phyloP scores from a whole-genome alignment of 1,140 invertebrate species.

The Nymphalis io region DNA sequence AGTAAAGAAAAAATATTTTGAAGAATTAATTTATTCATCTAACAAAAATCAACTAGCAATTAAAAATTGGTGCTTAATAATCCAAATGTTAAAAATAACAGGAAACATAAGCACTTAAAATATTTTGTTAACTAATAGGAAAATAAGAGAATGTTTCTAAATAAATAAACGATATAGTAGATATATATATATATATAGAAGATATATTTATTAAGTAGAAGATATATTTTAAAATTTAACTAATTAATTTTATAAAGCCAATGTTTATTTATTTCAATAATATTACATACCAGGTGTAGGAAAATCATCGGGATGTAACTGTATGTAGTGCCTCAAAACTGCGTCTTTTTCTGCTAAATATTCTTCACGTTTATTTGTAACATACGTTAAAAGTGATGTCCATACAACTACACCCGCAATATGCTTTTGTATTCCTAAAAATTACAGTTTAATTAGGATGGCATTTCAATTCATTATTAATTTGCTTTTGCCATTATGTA shows the following conservation, averaged over 20 bases:
- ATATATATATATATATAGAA: too few species aligned
- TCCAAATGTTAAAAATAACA: neutral
- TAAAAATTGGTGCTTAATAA: too few species aligned
- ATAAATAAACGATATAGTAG: neutral
- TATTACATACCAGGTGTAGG: slow-evolving; percentile 78
- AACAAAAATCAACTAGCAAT: too few species aligned
- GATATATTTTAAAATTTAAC: too few species aligned
- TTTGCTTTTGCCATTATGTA: slow-evolving; percentile 66
- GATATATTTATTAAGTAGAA: too few species aligned
- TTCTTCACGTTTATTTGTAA: slow-evolving; percentile 69
- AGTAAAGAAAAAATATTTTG: too few species aligned
- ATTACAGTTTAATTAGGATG: slow-evolving; percentile 29
- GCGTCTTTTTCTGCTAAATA: slow-evolving; percentile 84
- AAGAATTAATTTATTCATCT: too few species aligned
- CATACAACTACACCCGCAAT: slow-evolving; percentile 57
- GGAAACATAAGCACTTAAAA: neutral
- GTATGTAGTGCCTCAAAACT: slow-evolving; percentile 85
- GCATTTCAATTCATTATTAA: neutral
- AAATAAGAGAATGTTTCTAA: neutral
- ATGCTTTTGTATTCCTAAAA: slow-evolving; percentile 83
- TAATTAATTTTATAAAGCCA: too few species aligned
- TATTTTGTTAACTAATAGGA: neutral
- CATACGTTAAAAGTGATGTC: slow-evolving; percentile 53
- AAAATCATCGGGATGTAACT: slow-evolving; percentile 87
- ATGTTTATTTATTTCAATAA: too few species aligned